A percentile compares a stretch with the other conserved stretches of the same genome.
Conservation (phyloP, 1,140 invertebrate genomes). For the Dendroctonus ponderosae region DNA sequence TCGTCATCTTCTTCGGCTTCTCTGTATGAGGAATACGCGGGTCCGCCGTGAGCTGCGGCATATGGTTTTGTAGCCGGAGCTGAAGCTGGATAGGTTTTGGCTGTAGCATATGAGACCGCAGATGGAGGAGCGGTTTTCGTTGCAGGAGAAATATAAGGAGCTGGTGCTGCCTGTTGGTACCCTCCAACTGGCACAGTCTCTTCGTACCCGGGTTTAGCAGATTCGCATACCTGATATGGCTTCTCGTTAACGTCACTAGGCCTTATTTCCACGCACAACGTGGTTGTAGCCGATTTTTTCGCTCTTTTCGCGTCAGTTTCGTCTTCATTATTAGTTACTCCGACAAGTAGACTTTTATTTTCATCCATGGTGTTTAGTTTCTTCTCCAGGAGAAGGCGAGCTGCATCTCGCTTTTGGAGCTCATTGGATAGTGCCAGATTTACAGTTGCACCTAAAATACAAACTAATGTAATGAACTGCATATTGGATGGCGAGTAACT, state of each 20-base stretch:
- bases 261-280: constrained; percentile 49
- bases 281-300: constrained; percentile 49
- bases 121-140: constrained; percentile 5
- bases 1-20: constrained; percentile 12
- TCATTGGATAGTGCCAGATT: no score
- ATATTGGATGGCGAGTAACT: no score
- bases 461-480: no score
- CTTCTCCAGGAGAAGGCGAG: no score
- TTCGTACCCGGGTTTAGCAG: constrained; percentile 22
- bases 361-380: no score
- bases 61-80: constrained; percentile 32
- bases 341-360: no score
- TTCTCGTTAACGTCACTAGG: constrained; percentile 45
- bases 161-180: neutral
- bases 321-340: no score
- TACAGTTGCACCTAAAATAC: no score
- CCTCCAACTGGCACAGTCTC: constrained; percentile 10
- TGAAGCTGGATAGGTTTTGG: constrained; percentile 29
- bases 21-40: constrained; percentile 14
- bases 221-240: constrained; percentile 48
- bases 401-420: no score
- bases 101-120: constrained; percentile 20
- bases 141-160: constrained; percentile 1
- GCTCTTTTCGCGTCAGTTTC: constrained; percentile 31
- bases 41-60: constrained; percentile 22